Base-by-base conservation (phyloP, 2,888 invertebrate species). In the Lagria hirta region DNA sequence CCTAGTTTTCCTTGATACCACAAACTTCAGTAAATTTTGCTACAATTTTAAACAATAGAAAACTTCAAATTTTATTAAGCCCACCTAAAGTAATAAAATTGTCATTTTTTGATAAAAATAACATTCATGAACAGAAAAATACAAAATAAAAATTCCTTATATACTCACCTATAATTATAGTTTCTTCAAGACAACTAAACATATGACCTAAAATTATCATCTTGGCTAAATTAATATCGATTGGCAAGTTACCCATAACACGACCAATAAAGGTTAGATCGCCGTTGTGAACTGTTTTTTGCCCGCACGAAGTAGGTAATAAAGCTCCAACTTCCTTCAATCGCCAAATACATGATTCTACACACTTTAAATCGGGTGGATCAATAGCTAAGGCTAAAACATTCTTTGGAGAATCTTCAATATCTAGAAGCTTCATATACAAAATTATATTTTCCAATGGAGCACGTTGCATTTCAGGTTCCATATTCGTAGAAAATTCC, bases 261-360 rank as follows among this genome's bases (percentile, higher is more conserved):
- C 77, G 75, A 0, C 97, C 97, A 54, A 96, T 72, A 68, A 84
- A 87, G 0, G 95, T 95, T 27, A 97, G 62, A 51, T 93, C 88
- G 0, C 96, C 97, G 68, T 97, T 94, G 3, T 54, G 49, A 12
- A 49, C 28, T 1, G 58, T 55, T 12, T 50, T 43, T 4, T 47
- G 34, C 2, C 66, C 67, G 21, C 79, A 72, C 0, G 76, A 66
- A 0, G 78, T 79, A 17, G 78, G 78, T 42, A 83, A 79, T 4
- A 96, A 66, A 0, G 87, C 95, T 4, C 95, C 93, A n/a, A 83
- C 84, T 76, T 88, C 90, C 75, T 95, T 96, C 2, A 97, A 74
- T 22, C 82, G 74, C n/a, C 91, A 76, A 51, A 96, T 78, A 0
- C 94, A 91, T 37, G 82, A 78, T 47, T 84, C 81, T 54, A 97